phyloP scores from a whole-genome alignment of 2,113 vertebrate genomes.

The Taxidea taxus region DNA sequence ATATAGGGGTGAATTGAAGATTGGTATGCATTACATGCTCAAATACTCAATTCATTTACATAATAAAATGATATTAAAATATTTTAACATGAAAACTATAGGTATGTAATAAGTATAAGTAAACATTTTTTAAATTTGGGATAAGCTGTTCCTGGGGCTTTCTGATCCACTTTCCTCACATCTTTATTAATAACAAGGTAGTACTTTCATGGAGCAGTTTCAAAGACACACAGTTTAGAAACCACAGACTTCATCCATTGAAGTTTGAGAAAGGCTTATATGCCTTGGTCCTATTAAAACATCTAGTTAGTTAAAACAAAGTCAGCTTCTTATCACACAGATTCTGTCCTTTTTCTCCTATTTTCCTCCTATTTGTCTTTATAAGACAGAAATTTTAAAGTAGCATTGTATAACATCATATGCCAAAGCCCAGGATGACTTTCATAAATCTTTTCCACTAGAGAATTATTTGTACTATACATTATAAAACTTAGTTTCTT shows the following conservation, averaged over 20 bases:
- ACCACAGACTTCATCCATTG: background rate
- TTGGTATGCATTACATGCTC: background rate
- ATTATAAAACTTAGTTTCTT: conserved; percentile 12
- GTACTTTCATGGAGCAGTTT: background rate
- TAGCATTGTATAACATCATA: background rate
- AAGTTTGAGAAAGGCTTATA: background rate
- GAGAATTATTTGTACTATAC: background rate
- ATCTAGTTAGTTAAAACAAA: background rate
- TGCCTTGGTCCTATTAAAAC: background rate
- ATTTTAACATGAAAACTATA: background rate
- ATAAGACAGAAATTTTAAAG: background rate
- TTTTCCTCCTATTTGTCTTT: background rate
- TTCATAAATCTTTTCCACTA: background rate
- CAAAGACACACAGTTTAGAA: background rate
- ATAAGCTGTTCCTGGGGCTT: background rate
- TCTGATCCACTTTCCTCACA: background rate
- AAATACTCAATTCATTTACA: background rate
- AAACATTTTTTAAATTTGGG: background rate
- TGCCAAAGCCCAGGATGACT: background rate
- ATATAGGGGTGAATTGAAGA: background rate
- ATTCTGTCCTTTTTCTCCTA: background rate
- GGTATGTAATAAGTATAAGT: background rate
- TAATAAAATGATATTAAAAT: background rate
- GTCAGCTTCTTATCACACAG: background rate
- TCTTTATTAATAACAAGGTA: background rate